Evolutionary conservation across 2,888 invertebrate genomes (phyloP).

Genomic region (Halocaridina rubra): DNA sequence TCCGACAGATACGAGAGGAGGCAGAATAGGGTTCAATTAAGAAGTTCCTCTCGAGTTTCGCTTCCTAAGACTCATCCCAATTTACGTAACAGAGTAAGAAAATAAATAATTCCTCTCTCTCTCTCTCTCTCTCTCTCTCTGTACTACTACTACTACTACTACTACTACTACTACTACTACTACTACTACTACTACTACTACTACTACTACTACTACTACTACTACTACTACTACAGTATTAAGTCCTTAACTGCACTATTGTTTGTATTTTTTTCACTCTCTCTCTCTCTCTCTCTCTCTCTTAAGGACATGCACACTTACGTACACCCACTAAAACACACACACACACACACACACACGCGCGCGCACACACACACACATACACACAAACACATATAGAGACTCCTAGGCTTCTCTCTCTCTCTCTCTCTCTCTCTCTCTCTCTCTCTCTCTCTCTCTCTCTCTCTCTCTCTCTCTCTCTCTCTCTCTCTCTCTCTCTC

Average conservation of each 20-base stretch:
- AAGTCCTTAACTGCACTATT: too few species aligned
- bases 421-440: slow-evolving; percentile 4
- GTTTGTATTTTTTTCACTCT: too few species aligned
- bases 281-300: too few species aligned
- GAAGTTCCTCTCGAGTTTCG: too few species aligned
- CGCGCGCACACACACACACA: background rate
- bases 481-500: background rate
- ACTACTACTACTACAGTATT: too few species aligned
- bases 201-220: background rate
- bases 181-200: background rate
- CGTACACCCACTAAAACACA: background rate
- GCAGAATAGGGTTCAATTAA: too few species aligned
- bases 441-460: slow-evolving; percentile 1
- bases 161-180: background rate
- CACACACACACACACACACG: background rate
- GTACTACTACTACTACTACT: background rate
- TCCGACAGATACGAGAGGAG: too few species aligned
- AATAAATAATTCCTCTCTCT: too few species aligned
- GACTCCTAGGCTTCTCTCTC: background rate
- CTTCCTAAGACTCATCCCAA: too few species aligned
- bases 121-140: too few species aligned
- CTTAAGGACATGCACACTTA: background rate
- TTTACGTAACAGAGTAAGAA: too few species aligned
- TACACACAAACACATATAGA: background rate
- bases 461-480: slow-evolving; percentile 70